Evolutionary conservation across 2,888 invertebrate species (phyloP), one percentile per base, ranked within the genome.

Genomic region (Eutolmus rufibarbis): DNA sequence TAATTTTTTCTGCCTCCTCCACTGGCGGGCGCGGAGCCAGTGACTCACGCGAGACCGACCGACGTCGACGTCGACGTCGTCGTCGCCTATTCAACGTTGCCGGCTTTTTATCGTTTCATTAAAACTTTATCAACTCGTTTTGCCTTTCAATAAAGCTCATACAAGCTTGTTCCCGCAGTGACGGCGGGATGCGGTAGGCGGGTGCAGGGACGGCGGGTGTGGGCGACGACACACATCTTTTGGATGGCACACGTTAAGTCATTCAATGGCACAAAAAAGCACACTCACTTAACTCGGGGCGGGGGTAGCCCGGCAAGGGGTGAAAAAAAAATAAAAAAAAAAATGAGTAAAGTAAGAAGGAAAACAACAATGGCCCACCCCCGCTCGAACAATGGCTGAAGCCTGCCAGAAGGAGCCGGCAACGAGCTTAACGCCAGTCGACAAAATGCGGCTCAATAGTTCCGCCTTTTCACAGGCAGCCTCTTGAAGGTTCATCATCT

Each of bases 101-200:
- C 84, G 57, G 84, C 74, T 84, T 84, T 84, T 84, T 84, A 84
- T 84, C 84, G 84, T 84, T 84, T 84, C 84, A 84, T 84, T 84
- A 84, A 84, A 84, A 84, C 84, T 84, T 84, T 74, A 84, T 84
- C 84, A 84, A 84, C 66, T 84, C 84, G 66, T 84, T 84, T 84
- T 81, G 28, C 84, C 84, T 66, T 84, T 84, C 84, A 74, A 84
- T 84, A 84, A 84, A 66, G 43, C 79, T 28, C 79, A 23, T 31
- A 46, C 23, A 46, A 46, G 51, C 84, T 23, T 37, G 66, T 84
- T 66, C 23, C 19, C 40, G 14, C 84, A 51, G 51, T 51, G 51
- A 7, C 19, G 51, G 0, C 51, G 51, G 51, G 46, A n/a, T 2
- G 5, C 34, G 7, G 46, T 16, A 28, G 12, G 37, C 1, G 37